Evolutionary conservation across 2,888 invertebrate genomes (phyloP).

Genomic region (Acleris literana): DNA sequence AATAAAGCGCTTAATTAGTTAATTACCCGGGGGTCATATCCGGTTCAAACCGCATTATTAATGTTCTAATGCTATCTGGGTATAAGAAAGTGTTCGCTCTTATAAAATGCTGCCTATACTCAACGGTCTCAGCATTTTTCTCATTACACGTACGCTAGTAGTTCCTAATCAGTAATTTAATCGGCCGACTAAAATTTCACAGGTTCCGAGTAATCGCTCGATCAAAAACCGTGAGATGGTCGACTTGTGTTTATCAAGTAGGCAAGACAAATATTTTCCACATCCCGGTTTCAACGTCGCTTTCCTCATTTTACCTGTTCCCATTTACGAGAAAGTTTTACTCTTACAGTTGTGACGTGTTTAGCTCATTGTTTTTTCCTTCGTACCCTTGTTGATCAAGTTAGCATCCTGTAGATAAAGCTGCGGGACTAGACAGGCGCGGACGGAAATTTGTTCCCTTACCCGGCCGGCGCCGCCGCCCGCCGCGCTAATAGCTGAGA

Average conservation of each 20-base stretch:
- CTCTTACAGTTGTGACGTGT: neutral
- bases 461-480: constrained; percentile 50
- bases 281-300: constrained; percentile 12
- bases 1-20: neutral
- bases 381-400: constrained; percentile 63
- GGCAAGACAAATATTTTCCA: constrained; percentile 10
- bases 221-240: constrained; percentile 29
- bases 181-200: constrained; percentile 29
- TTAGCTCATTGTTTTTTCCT: constrained; percentile 44
- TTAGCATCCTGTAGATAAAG: constrained; percentile 64
- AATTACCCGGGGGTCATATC: neutral
- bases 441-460: constrained; percentile 61
- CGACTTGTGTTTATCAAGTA: constrained; percentile 11
- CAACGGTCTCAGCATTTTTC: constrained; percentile 17
- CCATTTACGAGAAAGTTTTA: neutral
- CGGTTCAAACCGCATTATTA: constrained; percentile 13
- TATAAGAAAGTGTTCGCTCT: neutral
- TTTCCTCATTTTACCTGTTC: constrained; percentile 4
- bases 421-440: constrained; percentile 46
- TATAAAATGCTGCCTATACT: constrained; percentile 10
- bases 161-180: constrained; percentile 31
- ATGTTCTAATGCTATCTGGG: neutral
- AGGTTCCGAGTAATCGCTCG: constrained; percentile 31
- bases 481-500: constrained; percentile 50
- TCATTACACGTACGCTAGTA: constrained; percentile 17